phyloP scores from a whole-genome alignment of 2,113 vertebrate genomes.

The Hypocryptadius cinnamomeus region DNA sequence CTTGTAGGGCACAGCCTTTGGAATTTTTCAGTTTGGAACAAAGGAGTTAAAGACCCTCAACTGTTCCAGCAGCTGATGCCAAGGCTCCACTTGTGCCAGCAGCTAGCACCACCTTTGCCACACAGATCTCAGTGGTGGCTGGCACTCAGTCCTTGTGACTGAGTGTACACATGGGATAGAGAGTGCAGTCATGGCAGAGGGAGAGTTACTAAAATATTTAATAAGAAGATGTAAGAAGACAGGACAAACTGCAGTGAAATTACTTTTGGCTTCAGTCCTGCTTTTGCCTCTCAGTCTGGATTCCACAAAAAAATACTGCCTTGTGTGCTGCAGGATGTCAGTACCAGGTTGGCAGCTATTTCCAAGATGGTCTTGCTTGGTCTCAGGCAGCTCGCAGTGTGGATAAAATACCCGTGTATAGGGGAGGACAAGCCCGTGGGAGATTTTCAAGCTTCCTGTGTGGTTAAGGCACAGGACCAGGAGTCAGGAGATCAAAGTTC shows the following conservation, averaged over 20 bases:
- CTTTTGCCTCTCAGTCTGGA: background rate
- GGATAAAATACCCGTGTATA: background rate
- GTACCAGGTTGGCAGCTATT: background rate
- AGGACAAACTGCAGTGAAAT: background rate
- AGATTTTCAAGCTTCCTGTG: background rate
- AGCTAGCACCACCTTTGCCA: background rate
- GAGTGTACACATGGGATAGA: background rate
- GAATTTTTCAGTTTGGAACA: background rate
- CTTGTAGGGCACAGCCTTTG: background rate
- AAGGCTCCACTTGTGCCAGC: background rate
- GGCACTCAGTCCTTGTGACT: background rate
- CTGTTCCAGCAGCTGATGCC: background rate
- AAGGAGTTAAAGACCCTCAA: too few species aligned
- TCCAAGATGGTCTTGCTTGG: background rate
- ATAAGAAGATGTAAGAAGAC: background rate
- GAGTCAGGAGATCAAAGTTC: conserved; percentile 2
- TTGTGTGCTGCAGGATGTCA: background rate
- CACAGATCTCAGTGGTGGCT: accelerated
- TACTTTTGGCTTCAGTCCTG: background rate
- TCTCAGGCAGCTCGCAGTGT: background rate
- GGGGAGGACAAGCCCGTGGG: background rate
- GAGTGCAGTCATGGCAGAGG: background rate
- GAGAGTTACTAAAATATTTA: background rate
- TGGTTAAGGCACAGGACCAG: conserved; percentile 12
- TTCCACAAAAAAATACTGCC: background rate